Evolutionary conservation across 2,888 invertebrate species (phyloP).

Genomic region (Tenthredo mesomela): DNA sequence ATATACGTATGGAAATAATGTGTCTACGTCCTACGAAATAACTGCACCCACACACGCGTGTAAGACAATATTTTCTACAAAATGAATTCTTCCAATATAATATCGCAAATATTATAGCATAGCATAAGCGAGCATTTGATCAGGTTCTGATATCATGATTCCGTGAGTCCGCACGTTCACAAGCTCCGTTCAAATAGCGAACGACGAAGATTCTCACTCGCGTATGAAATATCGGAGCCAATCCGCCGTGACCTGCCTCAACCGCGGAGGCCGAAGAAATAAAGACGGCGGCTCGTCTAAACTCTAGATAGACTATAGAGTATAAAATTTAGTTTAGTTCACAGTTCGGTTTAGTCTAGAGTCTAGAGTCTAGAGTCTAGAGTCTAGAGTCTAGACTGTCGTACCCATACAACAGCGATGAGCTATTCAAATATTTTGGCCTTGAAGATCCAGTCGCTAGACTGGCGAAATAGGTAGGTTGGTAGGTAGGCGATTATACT

Average conservation of each 20-base stretch:
- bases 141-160: too few species aligned
- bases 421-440: slow-evolving; percentile 36
- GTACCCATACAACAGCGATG: not conserved
- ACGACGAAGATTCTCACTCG: not conserved
- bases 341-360: not conserved
- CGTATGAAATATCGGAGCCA: slow-evolving; percentile 25
- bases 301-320: not conserved
- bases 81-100: too few species aligned
- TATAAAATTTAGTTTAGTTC: not conserved
- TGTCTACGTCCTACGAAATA: too few species aligned
- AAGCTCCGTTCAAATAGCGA: not conserved
- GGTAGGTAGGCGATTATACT: not conserved
- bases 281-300: slow-evolving; percentile 1
- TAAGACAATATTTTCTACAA: too few species aligned
- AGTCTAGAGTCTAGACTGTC: slow-evolving; percentile 6
- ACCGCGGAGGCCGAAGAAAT: slow-evolving; percentile 14
- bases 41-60: too few species aligned
- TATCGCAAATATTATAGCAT: too few species aligned
- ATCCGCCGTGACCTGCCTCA: slow-evolving; percentile 36
- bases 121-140: too few species aligned
- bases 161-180: not conserved
- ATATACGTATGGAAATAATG: too few species aligned
- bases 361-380: slow-evolving; percentile 28
- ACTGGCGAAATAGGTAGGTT: not conserved
- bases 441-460: not conserved